Conservation (phyloP, 2,113 vertebrate genomes). For the Heterotis niloticus region DNA sequence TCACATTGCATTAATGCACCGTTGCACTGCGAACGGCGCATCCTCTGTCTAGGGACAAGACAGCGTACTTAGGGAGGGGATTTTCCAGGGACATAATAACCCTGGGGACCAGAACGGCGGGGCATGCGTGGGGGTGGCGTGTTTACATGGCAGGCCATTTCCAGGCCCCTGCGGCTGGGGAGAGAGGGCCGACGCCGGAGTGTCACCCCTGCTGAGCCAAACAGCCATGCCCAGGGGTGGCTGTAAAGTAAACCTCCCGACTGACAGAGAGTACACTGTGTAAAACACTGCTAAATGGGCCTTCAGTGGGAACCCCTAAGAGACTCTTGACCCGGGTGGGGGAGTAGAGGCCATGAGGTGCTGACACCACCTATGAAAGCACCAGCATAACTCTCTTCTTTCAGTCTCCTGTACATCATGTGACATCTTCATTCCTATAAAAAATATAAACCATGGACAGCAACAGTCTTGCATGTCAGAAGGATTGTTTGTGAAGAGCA, state of each 20-base stretch:
- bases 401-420: too few relatives aligned
- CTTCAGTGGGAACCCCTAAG: not conserved
- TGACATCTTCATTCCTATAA: too few relatives aligned
- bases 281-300: not conserved
- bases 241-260: not conserved
- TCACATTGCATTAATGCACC: not conserved
- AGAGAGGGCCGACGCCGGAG: not conserved
- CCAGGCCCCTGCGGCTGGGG: not conserved
- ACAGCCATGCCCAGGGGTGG: not conserved
- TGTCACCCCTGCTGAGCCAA: not conserved
- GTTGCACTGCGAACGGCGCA: not conserved
- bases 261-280: conserved; percentile 1
- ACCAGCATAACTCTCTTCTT: too few relatives aligned
- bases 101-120: not conserved
- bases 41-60: not conserved
- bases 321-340: too few relatives aligned
- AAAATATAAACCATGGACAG: too few relatives aligned
- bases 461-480: too few relatives aligned
- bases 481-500: too few relatives aligned
- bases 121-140: not conserved
- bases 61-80: not conserved
- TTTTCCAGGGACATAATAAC: not conserved
- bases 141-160: not conserved
- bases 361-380: too few relatives aligned
- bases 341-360: too few relatives aligned